phyloP scores from a whole-genome alignment of 2,888 invertebrate species.

The Pasiphila rectangulata region DNA sequence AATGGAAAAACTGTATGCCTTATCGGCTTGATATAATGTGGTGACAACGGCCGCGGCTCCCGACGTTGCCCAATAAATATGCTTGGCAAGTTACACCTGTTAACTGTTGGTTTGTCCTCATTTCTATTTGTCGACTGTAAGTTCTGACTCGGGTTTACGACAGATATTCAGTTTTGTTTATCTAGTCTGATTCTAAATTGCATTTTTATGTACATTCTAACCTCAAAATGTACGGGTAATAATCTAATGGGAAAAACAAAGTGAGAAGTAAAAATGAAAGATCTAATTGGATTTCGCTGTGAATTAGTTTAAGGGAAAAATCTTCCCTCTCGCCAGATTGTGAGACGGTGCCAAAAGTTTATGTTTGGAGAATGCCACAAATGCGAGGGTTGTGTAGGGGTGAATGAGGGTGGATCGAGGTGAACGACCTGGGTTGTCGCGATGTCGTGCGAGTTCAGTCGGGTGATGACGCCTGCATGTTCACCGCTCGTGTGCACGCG shows the following conservation, averaged over 20 bases:
- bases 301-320: background rate
- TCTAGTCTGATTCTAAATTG: background rate
- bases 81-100: constrained; percentile 23
- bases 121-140: constrained; percentile 18
- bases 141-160: constrained; percentile 4
- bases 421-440: constrained; percentile 54
- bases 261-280: background rate
- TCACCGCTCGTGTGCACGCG: constrained; percentile 32
- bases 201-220: background rate
- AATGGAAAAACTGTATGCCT: constrained; percentile 2
- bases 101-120: constrained; percentile 16
- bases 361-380: constrained; percentile 31
- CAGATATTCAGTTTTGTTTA: background rate
- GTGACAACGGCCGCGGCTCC: background rate
- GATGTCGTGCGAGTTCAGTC: constrained; percentile 35
- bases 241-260: background rate
- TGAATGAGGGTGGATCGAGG: constrained; percentile 45
- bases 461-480: constrained; percentile 22
- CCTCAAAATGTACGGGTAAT: no score
- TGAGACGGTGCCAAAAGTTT: constrained; percentile 23
- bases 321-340: constrained; percentile 13
- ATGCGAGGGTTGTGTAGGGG: constrained; percentile 44
- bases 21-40: constrained; percentile 10
- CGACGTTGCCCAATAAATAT: constrained; percentile 16
- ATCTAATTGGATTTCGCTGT: background rate